Evolutionary conservation across 2,113 vertebrate genomes (phyloP), one percentile per base, ranked within the genome.

Genomic region (Mormyrus lacerda): DNA sequence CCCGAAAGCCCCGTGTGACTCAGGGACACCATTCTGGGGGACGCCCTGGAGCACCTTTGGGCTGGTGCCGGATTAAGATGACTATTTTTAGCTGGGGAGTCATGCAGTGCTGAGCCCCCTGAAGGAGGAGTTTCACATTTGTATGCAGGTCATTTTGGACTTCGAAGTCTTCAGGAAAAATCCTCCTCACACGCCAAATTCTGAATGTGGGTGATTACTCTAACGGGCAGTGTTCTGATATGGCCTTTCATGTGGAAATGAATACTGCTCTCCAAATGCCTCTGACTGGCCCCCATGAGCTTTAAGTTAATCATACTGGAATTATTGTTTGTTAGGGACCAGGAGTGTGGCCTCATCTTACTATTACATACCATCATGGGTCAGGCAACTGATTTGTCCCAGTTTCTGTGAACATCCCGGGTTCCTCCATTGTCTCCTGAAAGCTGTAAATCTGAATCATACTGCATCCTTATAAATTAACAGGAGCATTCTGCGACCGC

Each of bases 141-240:
- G 90, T 90, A 92, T 94, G 90, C 92, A 87, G 88, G 88, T 92
- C 90, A 85, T 91, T 93, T 91, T 55, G 65, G 87, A 90, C 17
- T 69, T 88, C 50, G 87, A 90, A 89, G 45, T 91, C 9, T 88
- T 91, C 87, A 82, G 86, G 88, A 91, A 91, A 91, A 92, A 91
- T 79, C 92, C 91, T 91, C 76, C 89, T 87, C 84, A 69, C 42
- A n/a, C 87, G 85, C 79, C 87, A 87, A 51, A 88, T 82, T 51
- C 45, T 15, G 91, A 90, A 87, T 89, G 51, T 90, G 89, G 58
- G 89, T 35, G 85, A 90, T 91, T 58, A 91, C 90, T 90, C 87
- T 92, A 89, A 91, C 88, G 90, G 92, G 15, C 86, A 89, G 90
- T 89, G 55, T 90, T 90, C 87, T 88, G 90, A 50, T 87, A 88